Evolutionary conservation across 2,888 invertebrate species (phyloP).

Genomic region (Diloba caeruleocephala): DNA sequence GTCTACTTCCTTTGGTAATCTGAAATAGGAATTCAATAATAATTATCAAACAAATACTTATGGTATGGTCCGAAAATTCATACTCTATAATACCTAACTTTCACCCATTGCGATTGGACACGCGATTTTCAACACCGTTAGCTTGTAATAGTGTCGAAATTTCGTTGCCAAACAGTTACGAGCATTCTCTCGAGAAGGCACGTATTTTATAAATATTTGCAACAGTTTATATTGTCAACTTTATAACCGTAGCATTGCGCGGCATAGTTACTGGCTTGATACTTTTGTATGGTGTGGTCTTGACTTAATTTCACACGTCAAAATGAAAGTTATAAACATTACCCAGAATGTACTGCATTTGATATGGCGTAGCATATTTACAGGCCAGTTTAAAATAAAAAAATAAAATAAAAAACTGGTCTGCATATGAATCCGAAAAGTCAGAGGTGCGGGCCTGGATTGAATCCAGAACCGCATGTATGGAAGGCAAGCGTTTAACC

Average conservation of each 20-base stretch:
- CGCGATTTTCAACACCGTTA: constrained; percentile 55
- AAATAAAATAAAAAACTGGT: too few species aligned
- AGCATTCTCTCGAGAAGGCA: constrained; percentile 48
- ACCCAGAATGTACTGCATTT: too few species aligned
- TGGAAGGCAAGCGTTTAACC: too few species aligned
- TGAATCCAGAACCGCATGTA: too few species aligned
- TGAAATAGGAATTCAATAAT: too few species aligned
- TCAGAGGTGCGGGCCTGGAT: too few species aligned
- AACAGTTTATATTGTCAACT: constrained; percentile 44
- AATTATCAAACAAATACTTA: too few species aligned
- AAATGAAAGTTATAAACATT: neutral
- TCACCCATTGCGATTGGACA: constrained; percentile 36
- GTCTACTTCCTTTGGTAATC: too few species aligned
- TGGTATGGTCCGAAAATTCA: constrained; percentile 6
- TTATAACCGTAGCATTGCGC: constrained; percentile 52
- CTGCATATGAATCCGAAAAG: too few species aligned
- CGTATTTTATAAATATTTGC: constrained; percentile 55
- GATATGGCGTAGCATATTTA: neutral
- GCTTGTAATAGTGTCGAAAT: constrained; percentile 62
- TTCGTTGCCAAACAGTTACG: constrained; percentile 53
- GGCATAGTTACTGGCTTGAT: constrained; percentile 19
- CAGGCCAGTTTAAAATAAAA: too few species aligned
- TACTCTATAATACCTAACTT: constrained; percentile 24
- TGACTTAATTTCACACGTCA: constrained; percentile 5
- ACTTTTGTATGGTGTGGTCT: constrained; percentile 20